Percentiles rank a stretch among this genome's conserved stretches.
These are phyloP conservation scores for Leptinotarsa lineolata DNA, from an alignment of 1,140 invertebrate genomes.

Conservation along the genomic window DNA sequence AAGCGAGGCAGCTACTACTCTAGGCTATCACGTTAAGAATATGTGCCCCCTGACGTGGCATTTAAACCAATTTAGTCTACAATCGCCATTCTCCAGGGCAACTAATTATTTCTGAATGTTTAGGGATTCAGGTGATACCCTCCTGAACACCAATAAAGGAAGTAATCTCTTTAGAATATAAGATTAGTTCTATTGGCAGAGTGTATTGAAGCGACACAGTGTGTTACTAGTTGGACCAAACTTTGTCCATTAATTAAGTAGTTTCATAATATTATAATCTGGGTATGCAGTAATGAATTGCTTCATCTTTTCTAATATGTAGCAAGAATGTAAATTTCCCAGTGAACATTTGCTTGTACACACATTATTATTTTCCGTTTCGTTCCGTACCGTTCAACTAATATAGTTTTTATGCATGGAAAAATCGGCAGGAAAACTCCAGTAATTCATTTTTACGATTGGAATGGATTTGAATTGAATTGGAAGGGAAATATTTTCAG, in stretches of 20 bases:
- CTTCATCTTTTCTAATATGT: background rate
- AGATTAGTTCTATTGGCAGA: slow-evolving; percentile 14
- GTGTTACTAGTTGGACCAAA: slow-evolving; percentile 12
- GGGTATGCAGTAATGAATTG: background rate
- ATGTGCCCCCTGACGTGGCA: slow-evolving; percentile 15
- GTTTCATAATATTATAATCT: background rate
- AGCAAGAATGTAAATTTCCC: background rate
- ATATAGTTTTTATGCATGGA: too few species aligned
- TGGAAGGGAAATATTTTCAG: too few species aligned
- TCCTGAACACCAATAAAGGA: slow-evolving; percentile 9
- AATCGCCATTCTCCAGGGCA: slow-evolving; percentile 4
- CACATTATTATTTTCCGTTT: too few species aligned
- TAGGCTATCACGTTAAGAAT: slow-evolving; percentile 7
- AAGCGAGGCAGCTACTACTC: background rate
- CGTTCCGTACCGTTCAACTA: too few species aligned
- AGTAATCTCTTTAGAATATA: slow-evolving; percentile 18
- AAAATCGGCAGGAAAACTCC: too few species aligned
- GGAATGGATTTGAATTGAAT: too few species aligned
- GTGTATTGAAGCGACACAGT: background rate
- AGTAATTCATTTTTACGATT: too few species aligned
- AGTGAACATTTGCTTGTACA: too few species aligned
- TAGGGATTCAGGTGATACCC: slow-evolving; percentile 17
- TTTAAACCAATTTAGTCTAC: slow-evolving; percentile 23
- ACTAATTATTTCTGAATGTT: slow-evolving; percentile 14
- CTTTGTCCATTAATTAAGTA: slow-evolving; percentile 5